These are phyloP conservation scores for Mormyrus lacerda DNA, from an alignment of 2,113 vertebrate genomes.

Conservation along the genomic window DNA sequence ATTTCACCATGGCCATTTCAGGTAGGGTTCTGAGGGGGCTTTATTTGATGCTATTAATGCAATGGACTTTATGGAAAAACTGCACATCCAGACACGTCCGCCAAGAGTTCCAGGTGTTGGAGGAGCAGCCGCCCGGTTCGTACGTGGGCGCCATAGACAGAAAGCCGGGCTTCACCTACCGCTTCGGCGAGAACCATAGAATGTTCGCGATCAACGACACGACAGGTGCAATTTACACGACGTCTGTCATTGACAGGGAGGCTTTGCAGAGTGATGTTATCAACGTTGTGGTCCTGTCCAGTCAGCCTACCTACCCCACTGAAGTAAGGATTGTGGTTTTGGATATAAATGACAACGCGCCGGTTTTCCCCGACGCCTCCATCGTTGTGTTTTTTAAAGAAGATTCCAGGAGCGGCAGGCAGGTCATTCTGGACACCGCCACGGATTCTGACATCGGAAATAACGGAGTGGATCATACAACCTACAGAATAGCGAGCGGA, in stretches of 20 bases:
- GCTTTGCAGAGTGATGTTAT: slow-evolving; percentile 77
- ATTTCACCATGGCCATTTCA: slow-evolving; percentile 53
- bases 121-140: slow-evolving; percentile 85
- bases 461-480: slow-evolving; percentile 88
- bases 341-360: slow-evolving; percentile 93
- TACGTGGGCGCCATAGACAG: slow-evolving; percentile 87
- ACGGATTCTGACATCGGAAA: slow-evolving; percentile 86
- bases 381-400: slow-evolving; percentile 92
- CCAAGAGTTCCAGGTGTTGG: slow-evolving; percentile 85
- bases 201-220: slow-evolving; percentile 84
- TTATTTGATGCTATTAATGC: slow-evolving; percentile 46
- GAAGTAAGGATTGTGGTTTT: slow-evolving; percentile 87
- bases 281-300: slow-evolving; percentile 95
- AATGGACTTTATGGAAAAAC: slow-evolving; percentile 56
- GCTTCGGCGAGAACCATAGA: slow-evolving; percentile 86
- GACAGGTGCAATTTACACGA: slow-evolving; percentile 81
- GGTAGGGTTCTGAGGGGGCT: slow-evolving; percentile 47
- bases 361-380: slow-evolving; percentile 86
- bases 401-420: slow-evolving; percentile 87
- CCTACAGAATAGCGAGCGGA: slow-evolving; percentile 83
- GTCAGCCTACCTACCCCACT: slow-evolving; percentile 91
- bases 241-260: slow-evolving; percentile 84
- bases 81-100: slow-evolving; percentile 71
- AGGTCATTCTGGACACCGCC: slow-evolving; percentile 92
- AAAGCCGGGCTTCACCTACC: slow-evolving; percentile 83